Evolutionary conservation across 2,797 vertebrate genomes (phyloP), one percentile per base, ranked within the genome.

Genomic region (Gephyroberyx darwinii): DNA sequence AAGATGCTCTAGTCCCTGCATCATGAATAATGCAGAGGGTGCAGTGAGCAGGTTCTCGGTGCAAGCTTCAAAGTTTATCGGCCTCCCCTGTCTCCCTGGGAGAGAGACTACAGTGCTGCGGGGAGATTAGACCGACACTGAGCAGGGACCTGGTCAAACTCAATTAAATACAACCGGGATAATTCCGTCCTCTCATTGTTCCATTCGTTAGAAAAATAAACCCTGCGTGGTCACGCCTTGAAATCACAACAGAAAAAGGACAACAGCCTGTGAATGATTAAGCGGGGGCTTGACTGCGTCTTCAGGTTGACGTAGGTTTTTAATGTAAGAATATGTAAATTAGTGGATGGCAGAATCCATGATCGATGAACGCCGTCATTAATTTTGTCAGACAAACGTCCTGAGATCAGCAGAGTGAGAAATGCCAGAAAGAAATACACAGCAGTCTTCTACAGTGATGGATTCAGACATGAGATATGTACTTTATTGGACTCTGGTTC

Each of bases 1-100:
- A 95, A 94, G 90, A 94, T 92, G 86, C 79, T 90, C 91, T 90
- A 81, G 90, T 92, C 85, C 80, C 87, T 75, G 79, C 84, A 55
- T 91, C 74, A 95, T 96, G 94, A 95, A 95, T 96, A 95, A 96
- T 95, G 90, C 92, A 96, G 92, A 73, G 78, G 68, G 71, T 83
- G 90, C 91, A 91, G 66, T 60, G 89, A 91, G 90, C 91, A 93
- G 93, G 94, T 94, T 92, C 92, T 84, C 83, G 74, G 78, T 73
- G 39, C 69, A 87, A 90, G 94, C 94, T 94, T 92, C 89, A 84
- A 88, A 92, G 93, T 94, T 95, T 94, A 94, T 94, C 93, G 91
- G 91, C 90, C 89, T 88, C 66, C 80, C 54, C 71, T 68, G 84
- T 88, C 85, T 92, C 90, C 68, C 75, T 8, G 66, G 74, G 79